Evolutionary conservation across 2,888 invertebrate species (phyloP), one percentile per base, ranked within the genome.

Genomic region (Drosophila helvetica): DNA sequence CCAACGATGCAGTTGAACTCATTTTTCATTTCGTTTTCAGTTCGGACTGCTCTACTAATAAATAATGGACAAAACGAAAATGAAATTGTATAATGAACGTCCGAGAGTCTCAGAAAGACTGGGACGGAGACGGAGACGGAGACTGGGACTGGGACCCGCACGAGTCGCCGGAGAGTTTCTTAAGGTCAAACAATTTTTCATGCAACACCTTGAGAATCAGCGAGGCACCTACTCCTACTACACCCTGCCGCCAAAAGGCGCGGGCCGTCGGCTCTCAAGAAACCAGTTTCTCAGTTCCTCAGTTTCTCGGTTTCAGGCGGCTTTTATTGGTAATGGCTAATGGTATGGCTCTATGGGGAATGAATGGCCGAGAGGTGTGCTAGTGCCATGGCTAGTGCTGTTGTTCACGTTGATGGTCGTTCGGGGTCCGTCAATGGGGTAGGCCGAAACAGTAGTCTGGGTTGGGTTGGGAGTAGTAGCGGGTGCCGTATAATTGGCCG

Each of bases 101-200:
- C 38, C 15, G 15, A 15, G 30, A 10, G 30, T 10, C 30, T 30
- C 19, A 19, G 30, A 30, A 30, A 30, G 30, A 30, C 30, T 10
- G n/a, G n/a, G n/a, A n/a, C n/a, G n/a, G n/a, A n/a, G 33, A 22
- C 22, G 22, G 2, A 22, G 22, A 22, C 22, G 22, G 4, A 15
- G 15, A 38, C 38, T 38, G 38, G 9, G 33, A 12, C 5, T 12
- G 4, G 5, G 38, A 38, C 38, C 62, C 70, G 33, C 46, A 38
- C 27, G 22, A 62, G 43, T 46, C 30, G n/a, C 64, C 27, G 38
- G 63, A 50, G 50, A 69, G 57, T 58, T 75, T 69, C 74, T 62
- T 88, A 83, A 83, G 82, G 82, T 87, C 82, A 83, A 72, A 73
- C 54, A 51, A 64, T 79, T 82, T 85, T 85, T 75, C 83, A 85